Evolutionary conservation across 2,797 vertebrate genomes (phyloP).

Genomic region (Moxostoma hubbsi): DNA sequence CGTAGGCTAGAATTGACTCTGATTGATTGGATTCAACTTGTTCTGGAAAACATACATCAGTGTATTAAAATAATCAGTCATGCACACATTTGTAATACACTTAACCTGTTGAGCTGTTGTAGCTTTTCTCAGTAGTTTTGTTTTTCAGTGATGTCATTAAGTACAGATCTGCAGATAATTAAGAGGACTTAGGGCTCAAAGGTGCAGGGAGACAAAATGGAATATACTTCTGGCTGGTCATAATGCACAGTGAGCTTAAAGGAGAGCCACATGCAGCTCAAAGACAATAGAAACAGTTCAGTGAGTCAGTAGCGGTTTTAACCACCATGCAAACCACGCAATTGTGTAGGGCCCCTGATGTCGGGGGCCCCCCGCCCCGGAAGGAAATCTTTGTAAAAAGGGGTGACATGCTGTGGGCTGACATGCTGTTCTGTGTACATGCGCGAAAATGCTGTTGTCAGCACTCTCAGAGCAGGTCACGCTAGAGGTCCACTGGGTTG

Average conservation of each 20-base stretch:
- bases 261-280: background rate
- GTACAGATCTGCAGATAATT: slow-evolving; percentile 9
- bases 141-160: background rate
- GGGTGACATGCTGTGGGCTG: too few species aligned
- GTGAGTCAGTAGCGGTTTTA: too few species aligned
- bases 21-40: background rate
- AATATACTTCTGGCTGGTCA: background rate
- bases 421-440: too few species aligned
- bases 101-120: background rate
- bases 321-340: too few species aligned
- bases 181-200: background rate
- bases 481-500: too few species aligned
- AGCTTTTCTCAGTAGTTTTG: background rate
- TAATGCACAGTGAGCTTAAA: slow-evolving; percentile 2
- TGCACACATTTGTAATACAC: slow-evolving; percentile 2
- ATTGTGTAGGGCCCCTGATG: too few species aligned
- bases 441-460: too few species aligned
- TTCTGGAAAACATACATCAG: slow-evolving; percentile 1
- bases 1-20: background rate
- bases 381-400: too few species aligned
- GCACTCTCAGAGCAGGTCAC: too few species aligned
- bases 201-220: background rate
- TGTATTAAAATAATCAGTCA: background rate
- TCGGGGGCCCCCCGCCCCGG: too few species aligned
- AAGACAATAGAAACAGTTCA: background rate